Conservation (phyloP, 2,888 invertebrate species). For the Andrena hattorfiana region DNA sequence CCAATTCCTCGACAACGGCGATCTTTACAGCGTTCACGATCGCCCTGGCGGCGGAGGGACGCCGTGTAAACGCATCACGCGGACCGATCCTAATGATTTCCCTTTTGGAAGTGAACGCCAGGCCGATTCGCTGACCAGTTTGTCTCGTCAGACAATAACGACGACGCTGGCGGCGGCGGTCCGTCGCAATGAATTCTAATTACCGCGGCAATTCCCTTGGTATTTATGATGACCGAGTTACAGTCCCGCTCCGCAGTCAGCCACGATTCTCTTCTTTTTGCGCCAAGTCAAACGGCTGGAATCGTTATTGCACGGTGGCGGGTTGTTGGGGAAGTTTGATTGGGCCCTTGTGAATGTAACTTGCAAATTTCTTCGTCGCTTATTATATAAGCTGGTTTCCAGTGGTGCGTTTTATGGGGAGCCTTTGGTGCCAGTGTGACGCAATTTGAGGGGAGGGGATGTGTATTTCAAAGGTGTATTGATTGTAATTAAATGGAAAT, state of each 20-base stretch:
- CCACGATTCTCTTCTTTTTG: background rate
- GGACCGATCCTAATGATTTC: slow-evolving; percentile 58
- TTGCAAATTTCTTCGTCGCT: background rate
- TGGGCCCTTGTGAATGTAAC: background rate
- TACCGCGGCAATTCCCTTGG: slow-evolving; percentile 32
- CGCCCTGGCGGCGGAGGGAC: slow-evolving; percentile 1
- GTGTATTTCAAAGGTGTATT: too few species aligned
- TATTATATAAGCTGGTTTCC: background rate
- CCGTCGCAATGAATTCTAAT: slow-evolving; percentile 61
- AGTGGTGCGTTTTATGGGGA: background rate
- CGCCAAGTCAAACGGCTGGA: background rate
- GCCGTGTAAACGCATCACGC: slow-evolving; percentile 53
- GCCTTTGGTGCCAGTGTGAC: background rate
- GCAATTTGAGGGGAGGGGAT: too few species aligned
- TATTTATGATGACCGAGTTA: slow-evolving; percentile 46
- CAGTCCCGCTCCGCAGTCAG: slow-evolving; percentile 9
- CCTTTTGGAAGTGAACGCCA: slow-evolving; percentile 50
- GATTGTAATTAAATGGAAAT: too few species aligned
- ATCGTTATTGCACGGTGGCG: background rate
- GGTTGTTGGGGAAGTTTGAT: slow-evolving; percentile 4
- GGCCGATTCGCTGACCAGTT: slow-evolving; percentile 45
- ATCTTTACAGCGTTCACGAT: slow-evolving; percentile 52
- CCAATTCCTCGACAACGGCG: slow-evolving; percentile 37
- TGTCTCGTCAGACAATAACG: slow-evolving; percentile 59
- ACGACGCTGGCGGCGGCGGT: slow-evolving; percentile 31